A percentile compares a stretch with the other conserved stretches of the same genome.
These are phyloP conservation scores for Pteromalus puparum DNA, from an alignment of 1,140 invertebrate genomes.

Conservation along the genomic window DNA sequence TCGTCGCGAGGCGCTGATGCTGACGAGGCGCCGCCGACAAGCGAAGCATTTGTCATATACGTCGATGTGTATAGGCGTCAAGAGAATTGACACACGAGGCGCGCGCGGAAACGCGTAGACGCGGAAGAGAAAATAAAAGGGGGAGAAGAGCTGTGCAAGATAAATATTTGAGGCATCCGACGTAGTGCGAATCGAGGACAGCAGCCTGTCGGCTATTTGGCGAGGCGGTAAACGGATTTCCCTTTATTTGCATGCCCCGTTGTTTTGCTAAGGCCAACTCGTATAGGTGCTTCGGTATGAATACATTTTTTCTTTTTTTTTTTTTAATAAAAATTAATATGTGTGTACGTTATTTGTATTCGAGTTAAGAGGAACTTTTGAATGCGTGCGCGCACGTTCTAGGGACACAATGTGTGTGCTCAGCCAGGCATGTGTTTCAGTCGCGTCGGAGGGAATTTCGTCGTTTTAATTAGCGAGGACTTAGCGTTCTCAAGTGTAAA, in stretches of 20 bases:
- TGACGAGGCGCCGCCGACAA: slow-evolving; percentile 33
- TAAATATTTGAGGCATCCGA: slow-evolving; percentile 69
- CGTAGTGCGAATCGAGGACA: slow-evolving; percentile 45
- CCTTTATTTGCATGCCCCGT: slow-evolving; percentile 54
- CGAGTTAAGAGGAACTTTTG: neutral
- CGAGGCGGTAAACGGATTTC: slow-evolving; percentile 64
- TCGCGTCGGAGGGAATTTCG: neutral
- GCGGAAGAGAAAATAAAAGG: slow-evolving; percentile 47
- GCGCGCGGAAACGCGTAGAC: slow-evolving; percentile 45
- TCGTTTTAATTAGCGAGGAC: neutral
- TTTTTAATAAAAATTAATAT: too few species aligned
- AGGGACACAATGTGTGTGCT: neutral
- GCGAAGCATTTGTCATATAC: slow-evolving; percentile 67
- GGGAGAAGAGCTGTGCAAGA: slow-evolving; percentile 56
- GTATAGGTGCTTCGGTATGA: too few species aligned
- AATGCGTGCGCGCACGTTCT: neutral
- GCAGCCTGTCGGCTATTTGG: slow-evolving; percentile 65
- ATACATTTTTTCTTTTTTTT: neutral
- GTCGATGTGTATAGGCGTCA: slow-evolving; percentile 63
- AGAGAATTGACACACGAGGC: slow-evolving; percentile 61
- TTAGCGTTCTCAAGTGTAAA: neutral
- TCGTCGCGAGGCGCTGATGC: neutral
- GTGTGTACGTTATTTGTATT: too few species aligned
- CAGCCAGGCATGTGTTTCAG: neutral
- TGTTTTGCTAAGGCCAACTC: neutral